A percentile compares a stretch with the other conserved stretches of the same genome.
Evolutionary conservation across 2,797 vertebrate genomes (phyloP).

Genomic region (Pangasius djambal): DNA sequence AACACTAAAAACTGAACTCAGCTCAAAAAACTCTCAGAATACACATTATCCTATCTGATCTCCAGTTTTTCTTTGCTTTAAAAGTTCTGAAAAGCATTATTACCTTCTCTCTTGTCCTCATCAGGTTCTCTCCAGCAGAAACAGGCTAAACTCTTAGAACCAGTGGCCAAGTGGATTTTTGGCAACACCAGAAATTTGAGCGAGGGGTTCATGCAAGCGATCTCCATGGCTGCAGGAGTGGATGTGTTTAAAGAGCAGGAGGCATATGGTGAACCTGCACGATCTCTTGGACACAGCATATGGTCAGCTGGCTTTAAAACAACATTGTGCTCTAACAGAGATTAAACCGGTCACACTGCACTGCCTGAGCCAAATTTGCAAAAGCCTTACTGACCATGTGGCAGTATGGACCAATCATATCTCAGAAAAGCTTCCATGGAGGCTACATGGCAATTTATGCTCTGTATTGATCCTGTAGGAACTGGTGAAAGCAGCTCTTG

Average conservation of each 20-base stretch:
- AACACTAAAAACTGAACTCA: slow-evolving; percentile 4
- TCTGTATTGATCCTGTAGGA: not conserved
- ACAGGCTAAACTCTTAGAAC: slow-evolving; percentile 45
- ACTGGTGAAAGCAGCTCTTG: not conserved
- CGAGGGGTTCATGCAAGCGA: slow-evolving; percentile 31
- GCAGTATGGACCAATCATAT: slow-evolving; percentile 7
- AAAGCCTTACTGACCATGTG: slow-evolving; percentile 5
- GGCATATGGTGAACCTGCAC: slow-evolving; percentile 45
- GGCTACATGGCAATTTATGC: not conserved
- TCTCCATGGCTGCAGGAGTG: slow-evolving; percentile 43
- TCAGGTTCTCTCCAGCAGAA: slow-evolving; percentile 47
- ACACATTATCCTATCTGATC: not conserved
- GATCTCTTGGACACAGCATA: slow-evolving; percentile 53
- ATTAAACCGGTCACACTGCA: slow-evolving; percentile 53
- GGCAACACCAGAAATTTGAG: slow-evolving; percentile 46
- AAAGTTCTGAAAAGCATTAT: slow-evolving; percentile 23
- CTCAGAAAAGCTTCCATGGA: slow-evolving; percentile 14
- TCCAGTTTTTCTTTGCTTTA: not conserved
- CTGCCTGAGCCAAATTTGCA: slow-evolving; percentile 30
- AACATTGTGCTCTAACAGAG: slow-evolving; percentile 28
- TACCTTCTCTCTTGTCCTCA: slow-evolving; percentile 54
- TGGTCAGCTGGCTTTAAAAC: slow-evolving; percentile 53
- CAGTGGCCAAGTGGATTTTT: slow-evolving; percentile 42
- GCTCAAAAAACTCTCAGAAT: not conserved
- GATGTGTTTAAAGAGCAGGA: slow-evolving; percentile 45